Evolutionary conservation across 2,113 vertebrate genomes (phyloP).

Genomic region (Stercorarius parasiticus): DNA sequence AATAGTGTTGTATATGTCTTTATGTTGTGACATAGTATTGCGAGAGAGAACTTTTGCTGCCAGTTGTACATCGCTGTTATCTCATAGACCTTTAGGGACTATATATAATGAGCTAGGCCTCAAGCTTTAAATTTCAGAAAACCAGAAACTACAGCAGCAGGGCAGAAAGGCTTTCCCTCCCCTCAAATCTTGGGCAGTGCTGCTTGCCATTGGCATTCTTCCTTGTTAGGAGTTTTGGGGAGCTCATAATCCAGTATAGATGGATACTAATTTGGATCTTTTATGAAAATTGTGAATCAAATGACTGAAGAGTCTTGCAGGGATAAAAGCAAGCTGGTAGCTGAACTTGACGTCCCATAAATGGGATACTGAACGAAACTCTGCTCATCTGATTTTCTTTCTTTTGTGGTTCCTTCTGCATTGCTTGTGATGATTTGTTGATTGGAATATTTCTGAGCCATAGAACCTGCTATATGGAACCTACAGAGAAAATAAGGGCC

Average conservation of each 20-base stretch:
- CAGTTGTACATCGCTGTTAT: background rate
- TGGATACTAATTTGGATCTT: background rate
- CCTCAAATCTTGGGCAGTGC: background rate
- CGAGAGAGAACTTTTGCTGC: background rate
- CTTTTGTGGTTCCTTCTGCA: background rate
- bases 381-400: background rate
- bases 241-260: background rate
- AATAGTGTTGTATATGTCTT: fast-evolving
- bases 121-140: background rate
- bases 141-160: background rate
- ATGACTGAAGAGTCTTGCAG: background rate
- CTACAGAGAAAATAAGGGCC: conserved; percentile 6
- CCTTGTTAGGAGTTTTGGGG: background rate
- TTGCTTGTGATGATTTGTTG: background rate
- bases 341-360: background rate
- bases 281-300: background rate
- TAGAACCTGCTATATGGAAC: background rate
- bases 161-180: background rate
- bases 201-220: background rate
- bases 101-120: background rate
- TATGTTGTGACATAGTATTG: fast-evolving
- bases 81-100: background rate
- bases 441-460: background rate
- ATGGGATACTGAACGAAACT: background rate
- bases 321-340: background rate